These are phyloP conservation scores for Buathra laborator DNA, from an alignment of 2,888 invertebrate genomes.

Conservation along the genomic window DNA sequence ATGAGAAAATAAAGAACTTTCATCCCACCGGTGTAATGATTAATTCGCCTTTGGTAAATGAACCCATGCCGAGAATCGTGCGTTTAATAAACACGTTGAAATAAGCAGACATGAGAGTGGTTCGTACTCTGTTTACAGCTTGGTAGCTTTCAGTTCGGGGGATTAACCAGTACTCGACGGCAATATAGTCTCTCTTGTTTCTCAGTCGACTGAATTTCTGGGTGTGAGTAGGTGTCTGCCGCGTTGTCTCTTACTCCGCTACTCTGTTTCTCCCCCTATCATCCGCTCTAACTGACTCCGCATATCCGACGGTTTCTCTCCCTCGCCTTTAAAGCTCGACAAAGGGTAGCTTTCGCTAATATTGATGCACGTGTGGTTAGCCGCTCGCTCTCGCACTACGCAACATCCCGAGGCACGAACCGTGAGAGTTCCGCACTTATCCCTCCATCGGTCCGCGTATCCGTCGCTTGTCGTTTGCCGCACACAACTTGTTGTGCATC, in stretches of 20 bases:
- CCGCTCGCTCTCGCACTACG: slow-evolving; percentile 48
- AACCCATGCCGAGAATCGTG: background rate
- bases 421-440: slow-evolving; percentile 49
- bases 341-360: slow-evolving; percentile 68
- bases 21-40: too few relatives aligned
- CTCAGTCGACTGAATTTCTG: slow-evolving; percentile 48
- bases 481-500: slow-evolving; percentile 23
- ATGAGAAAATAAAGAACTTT: background rate
- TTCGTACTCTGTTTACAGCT: slow-evolving; percentile 16
- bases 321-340: slow-evolving; percentile 65
- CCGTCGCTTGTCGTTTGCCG: slow-evolving; percentile 40
- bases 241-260: slow-evolving; percentile 35
- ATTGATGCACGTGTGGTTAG: slow-evolving; percentile 71
- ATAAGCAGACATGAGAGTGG: slow-evolving; percentile 8
- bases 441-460: slow-evolving; percentile 23
- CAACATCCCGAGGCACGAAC: slow-evolving; percentile 49
- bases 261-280: slow-evolving; percentile 9
- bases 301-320: slow-evolving; percentile 44
- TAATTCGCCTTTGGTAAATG: background rate
- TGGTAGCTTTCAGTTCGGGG: slow-evolving; percentile 20
- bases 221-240: slow-evolving; percentile 14
- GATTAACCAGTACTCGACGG: background rate
- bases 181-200: slow-evolving; percentile 10
- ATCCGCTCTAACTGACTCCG: slow-evolving; percentile 40
- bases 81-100: slow-evolving; percentile 30